Conservation (phyloP, 23 tunicate species). For the Diplosoma virens region DNA sequence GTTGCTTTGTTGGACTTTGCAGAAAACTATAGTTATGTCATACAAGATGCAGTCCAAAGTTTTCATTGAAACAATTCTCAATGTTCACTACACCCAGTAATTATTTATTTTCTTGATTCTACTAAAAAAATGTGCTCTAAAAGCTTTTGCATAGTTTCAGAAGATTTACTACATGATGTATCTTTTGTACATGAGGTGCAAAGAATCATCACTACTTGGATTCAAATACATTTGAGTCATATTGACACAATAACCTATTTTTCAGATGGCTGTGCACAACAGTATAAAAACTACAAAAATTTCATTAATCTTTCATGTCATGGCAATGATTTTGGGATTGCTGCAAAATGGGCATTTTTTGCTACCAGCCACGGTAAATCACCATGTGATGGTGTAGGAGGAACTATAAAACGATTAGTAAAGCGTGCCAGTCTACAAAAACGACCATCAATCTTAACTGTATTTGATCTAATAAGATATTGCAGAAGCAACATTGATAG, state of each 20-base stretch:
- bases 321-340: background rate
- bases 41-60: constrained; percentile 15
- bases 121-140: background rate
- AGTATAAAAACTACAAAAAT: constrained; percentile 31
- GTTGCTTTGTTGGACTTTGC: background rate
- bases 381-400: constrained; percentile 21
- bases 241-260: background rate
- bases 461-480: background rate
- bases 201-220: background rate
- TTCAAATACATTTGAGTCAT: background rate
- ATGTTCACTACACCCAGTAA: constrained; percentile 16
- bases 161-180: constrained; percentile 3
- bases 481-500: background rate
- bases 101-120: background rate
- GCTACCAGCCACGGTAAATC: constrained; percentile 17
- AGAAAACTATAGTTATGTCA: background rate
- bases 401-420: constrained; percentile 7
- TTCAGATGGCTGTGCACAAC: constrained; percentile 17
- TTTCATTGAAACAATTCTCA: constrained; percentile 23
- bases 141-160: constrained; percentile 1
- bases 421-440: constrained; percentile 17
- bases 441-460: background rate
- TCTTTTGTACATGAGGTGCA: constrained; percentile 19
- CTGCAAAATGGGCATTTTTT: background rate
- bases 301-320: background rate